Conservation (phyloP, 92 coral and sea anemone genomes). For the Zoanthus solanderi region DNA sequence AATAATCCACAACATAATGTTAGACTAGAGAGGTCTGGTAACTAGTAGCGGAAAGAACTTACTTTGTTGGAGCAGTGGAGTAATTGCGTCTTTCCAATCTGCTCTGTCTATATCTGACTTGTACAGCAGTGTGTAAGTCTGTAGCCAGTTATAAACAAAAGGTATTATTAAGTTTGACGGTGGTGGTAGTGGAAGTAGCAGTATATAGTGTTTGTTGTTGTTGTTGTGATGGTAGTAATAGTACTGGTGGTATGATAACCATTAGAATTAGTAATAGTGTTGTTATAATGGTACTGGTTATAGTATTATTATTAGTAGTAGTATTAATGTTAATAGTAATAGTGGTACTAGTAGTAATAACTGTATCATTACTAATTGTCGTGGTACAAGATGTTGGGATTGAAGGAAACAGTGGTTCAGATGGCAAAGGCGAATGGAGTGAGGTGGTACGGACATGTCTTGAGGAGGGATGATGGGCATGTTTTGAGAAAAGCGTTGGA, state of each 20-base stretch:
- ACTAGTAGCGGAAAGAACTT: slow-evolving; percentile 25
- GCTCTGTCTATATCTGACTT: slow-evolving; percentile 86
- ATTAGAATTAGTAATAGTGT: not conserved
- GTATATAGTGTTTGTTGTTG: not conserved
- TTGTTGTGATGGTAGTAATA: not conserved
- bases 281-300: not conserved
- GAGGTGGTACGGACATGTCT: no score
- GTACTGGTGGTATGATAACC: not conserved
- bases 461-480: no score
- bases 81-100: slow-evolving; percentile 91
- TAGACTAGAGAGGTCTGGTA: no score
- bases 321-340: not conserved
- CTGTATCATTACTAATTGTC: not conserved
- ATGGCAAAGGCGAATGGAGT: no score
- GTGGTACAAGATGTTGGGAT: no score
- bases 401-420: no score
- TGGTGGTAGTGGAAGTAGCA: not conserved
- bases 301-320: not conserved
- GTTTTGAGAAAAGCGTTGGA: no score
- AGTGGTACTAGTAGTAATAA: not conserved
- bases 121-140: slow-evolving; percentile 91
- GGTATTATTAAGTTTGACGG: not conserved
- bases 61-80: slow-evolving; percentile 70
- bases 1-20: no score
- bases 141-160: not conserved